A percentile compares a stretch with the other conserved stretches of the same genome.
Conservation (phyloP, 2,888 invertebrate species). For the Diplazon laetatorius region DNA sequence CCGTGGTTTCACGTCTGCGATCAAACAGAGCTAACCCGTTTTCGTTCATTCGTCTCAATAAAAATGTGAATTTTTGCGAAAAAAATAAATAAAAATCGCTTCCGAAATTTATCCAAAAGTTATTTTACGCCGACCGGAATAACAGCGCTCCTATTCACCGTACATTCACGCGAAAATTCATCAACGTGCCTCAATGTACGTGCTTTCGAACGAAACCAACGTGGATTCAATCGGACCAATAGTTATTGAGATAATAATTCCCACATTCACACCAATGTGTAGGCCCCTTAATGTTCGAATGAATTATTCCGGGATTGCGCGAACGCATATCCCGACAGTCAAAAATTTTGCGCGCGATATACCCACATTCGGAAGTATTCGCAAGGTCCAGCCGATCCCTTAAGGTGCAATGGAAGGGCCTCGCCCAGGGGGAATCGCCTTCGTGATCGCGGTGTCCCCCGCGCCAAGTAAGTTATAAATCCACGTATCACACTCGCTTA, state of each 20-base stretch:
- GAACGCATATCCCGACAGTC: conserved; percentile 86
- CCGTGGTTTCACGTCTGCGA: background rate
- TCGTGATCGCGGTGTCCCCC: conserved; percentile 89
- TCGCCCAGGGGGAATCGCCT: conserved; percentile 86
- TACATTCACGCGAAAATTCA: too few species aligned
- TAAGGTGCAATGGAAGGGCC: conserved; percentile 87
- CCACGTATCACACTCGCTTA: background rate
- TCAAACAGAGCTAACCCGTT: conserved; percentile 9
- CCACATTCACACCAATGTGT: too few species aligned
- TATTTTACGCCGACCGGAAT: too few species aligned
- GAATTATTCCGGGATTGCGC: conserved; percentile 85
- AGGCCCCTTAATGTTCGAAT: background rate
- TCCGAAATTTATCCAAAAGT: too few species aligned
- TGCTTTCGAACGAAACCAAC: too few species aligned
- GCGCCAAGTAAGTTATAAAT: conserved; percentile 88
- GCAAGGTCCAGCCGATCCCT: conserved; percentile 84
- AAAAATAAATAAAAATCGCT: too few species aligned
- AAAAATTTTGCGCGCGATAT: conserved; percentile 87
- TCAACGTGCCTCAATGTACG: too few species aligned
- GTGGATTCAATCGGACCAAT: too few species aligned
- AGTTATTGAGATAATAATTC: too few species aligned
- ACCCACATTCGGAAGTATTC: conserved; percentile 85
- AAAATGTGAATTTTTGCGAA: too few species aligned
- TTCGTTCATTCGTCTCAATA: too few species aligned
- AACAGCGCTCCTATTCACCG: too few species aligned